Percentiles rank a stretch among this genome's conserved stretches.
Conservation (phyloP, 2,797 vertebrate genomes). For the Margarornis squamiger region DNA sequence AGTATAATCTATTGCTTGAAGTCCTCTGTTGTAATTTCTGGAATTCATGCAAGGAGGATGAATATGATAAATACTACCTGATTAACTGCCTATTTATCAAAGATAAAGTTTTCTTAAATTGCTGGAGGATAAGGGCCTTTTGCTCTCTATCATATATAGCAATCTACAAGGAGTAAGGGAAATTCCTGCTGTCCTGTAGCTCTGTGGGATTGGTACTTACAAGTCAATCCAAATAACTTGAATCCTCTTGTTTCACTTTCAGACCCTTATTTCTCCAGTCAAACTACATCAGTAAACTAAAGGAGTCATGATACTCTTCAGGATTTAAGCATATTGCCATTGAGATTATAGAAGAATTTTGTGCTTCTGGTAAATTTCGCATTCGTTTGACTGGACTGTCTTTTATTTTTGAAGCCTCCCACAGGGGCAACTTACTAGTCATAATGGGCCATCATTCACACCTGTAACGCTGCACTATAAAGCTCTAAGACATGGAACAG, state of each 20-base stretch:
- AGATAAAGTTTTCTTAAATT: not conserved
- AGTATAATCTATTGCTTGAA: not conserved
- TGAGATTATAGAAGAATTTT: not conserved
- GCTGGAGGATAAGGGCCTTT: not conserved
- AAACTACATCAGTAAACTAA: not conserved
- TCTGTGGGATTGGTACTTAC: not conserved
- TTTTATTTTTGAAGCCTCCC: not conserved
- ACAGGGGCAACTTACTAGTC: not conserved
- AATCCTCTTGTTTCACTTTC: not conserved
- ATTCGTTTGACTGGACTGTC: not conserved
- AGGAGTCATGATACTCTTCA: not conserved
- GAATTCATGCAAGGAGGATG: not conserved
- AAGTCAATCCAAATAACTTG: not conserved
- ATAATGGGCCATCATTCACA: not conserved
- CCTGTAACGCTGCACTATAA: not conserved
- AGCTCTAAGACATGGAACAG: not conserved
- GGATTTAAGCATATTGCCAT: not conserved
- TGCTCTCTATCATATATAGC: not conserved
- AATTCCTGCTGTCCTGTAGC: not conserved
- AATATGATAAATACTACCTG: not conserved
- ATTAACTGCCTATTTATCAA: not conserved
- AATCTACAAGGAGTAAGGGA: not conserved
- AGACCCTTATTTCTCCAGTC: not conserved
- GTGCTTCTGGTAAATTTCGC: not conserved
- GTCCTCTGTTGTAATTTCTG: not conserved